These are phyloP conservation scores for Muscidifurax raptorellus DNA, from an alignment of 1,140 invertebrate genomes.

Conservation along the genomic window DNA sequence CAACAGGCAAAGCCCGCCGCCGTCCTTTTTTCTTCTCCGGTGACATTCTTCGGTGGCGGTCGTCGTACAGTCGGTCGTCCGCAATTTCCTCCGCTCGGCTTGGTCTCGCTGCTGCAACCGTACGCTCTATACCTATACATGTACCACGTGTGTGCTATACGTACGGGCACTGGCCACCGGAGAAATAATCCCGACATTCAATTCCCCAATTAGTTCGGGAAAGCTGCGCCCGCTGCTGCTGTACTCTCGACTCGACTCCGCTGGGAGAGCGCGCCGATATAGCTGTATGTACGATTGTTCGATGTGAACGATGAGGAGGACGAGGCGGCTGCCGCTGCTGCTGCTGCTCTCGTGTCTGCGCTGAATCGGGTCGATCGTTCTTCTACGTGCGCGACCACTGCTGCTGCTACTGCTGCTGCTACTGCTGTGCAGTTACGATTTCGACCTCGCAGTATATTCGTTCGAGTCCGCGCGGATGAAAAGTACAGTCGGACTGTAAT, in stretches of 20 bases:
- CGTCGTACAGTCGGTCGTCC: background rate
- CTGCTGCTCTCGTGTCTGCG: background rate
- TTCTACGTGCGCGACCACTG: background rate
- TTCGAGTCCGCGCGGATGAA: no score
- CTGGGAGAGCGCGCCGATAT: background rate
- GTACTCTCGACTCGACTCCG: background rate
- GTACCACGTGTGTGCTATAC: no score
- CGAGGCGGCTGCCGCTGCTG: background rate
- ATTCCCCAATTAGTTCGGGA: slow-evolving; percentile 52
- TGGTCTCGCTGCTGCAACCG: background rate
- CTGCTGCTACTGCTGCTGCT: no score
- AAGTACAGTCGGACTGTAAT: background rate
- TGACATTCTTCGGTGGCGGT: background rate
- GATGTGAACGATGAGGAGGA: slow-evolving; percentile 20
- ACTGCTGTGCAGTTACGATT: no score
- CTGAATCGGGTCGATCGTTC: background rate
- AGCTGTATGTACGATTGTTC: slow-evolving; percentile 28
- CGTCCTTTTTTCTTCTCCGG: background rate
- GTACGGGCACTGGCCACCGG: background rate
- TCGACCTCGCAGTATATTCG: no score
- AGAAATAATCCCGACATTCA: slow-evolving; percentile 39
- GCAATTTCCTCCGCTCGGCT: slow-evolving; percentile 18
- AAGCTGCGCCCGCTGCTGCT: slow-evolving; percentile 30
- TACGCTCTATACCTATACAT: no score
- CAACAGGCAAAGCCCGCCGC: background rate